A percentile compares a stretch with the other conserved stretches of the same genome.
phyloP scores from a whole-genome alignment of 2,888 invertebrate species.

The Ormyrus labotus region DNA sequence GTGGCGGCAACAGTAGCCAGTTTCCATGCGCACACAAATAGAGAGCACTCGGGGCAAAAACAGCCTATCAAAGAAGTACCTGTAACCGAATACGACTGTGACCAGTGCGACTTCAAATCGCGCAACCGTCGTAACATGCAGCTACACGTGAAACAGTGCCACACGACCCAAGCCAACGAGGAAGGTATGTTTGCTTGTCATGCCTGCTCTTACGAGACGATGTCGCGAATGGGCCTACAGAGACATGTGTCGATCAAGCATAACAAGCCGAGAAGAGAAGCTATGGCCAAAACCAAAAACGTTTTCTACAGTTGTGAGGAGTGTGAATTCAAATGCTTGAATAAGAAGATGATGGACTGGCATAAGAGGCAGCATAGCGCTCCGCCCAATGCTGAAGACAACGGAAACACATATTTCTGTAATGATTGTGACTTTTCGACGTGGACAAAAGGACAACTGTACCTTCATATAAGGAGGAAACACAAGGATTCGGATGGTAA shows the following conservation, averaged over 20 bases:
- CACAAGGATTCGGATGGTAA: conserved; percentile 61
- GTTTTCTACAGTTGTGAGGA: conserved; percentile 52
- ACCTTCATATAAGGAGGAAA: conserved; percentile 71
- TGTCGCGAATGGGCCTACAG: conserved; percentile 51
- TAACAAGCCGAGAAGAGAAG: conserved; percentile 14
- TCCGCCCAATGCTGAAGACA: conserved; percentile 16
- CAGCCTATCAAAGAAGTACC: conserved; percentile 45
- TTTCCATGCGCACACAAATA: conserved; percentile 53
- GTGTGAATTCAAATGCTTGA: conserved; percentile 43
- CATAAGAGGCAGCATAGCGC: conserved; percentile 32
- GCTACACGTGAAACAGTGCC: conserved; percentile 64
- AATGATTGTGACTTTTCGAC: conserved; percentile 71
- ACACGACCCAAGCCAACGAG: conserved; percentile 56
- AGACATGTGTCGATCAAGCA: conserved; percentile 56
- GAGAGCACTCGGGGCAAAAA: conserved; percentile 48
- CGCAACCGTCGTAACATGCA: conserved; percentile 66
- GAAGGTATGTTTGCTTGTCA: conserved; percentile 50
- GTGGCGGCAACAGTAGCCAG: conserved; percentile 43
- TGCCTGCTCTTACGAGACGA: conserved; percentile 44
- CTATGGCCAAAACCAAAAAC: neutral
- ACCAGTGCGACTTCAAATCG: conserved; percentile 67
- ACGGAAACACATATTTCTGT: conserved; percentile 60
- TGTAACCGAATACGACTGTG: conserved; percentile 59
- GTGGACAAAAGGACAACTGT: conserved; percentile 67
- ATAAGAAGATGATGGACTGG: conserved; percentile 51